Evolutionary conservation across 2,113 vertebrate genomes (phyloP).

Genomic region (Clinocottus analis): DNA sequence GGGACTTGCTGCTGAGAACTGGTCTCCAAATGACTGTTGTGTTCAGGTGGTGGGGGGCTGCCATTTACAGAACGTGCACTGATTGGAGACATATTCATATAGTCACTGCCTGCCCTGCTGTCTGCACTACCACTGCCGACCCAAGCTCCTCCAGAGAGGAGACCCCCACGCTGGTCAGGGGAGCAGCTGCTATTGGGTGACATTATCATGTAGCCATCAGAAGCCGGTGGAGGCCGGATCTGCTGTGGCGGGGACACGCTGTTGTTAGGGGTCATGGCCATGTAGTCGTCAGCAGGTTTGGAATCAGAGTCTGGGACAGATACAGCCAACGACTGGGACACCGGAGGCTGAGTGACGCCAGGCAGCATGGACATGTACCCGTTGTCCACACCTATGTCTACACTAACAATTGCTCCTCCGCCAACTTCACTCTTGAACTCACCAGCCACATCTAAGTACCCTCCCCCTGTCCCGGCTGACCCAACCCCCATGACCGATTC

Average conservation of each 20-base stretch:
- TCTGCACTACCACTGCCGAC: conserved; percentile 79
- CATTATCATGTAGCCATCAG: conserved; percentile 87
- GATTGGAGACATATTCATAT: conserved; percentile 88
- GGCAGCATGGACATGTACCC: conserved; percentile 87
- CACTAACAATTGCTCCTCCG: conserved; percentile 37
- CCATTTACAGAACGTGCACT: conserved; percentile 79
- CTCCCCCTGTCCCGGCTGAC: conserved; percentile 57
- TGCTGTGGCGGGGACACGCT: conserved; percentile 84
- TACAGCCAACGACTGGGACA: conserved; percentile 72
- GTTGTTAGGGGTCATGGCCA: conserved; percentile 85
- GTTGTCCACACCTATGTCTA: conserved; percentile 76
- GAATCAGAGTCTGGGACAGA: conserved; percentile 74
- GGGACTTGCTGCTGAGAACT: conserved; percentile 75
- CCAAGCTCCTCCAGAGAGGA: conserved; percentile 68
- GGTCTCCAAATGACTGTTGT: conserved; percentile 55
- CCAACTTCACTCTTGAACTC: conserved; percentile 72
- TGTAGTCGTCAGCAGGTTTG: conserved; percentile 82
- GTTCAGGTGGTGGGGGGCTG: conserved; percentile 76
- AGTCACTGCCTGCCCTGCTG: conserved; percentile 80
- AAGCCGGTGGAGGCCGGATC: conserved; percentile 73
- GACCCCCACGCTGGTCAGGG: conserved; percentile 80
- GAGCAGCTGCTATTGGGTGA: conserved; percentile 85
- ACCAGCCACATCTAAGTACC: conserved; percentile 78
- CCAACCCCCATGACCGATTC: conserved; percentile 56
- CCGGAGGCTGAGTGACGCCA: conserved; percentile 76